These are phyloP conservation scores for Balaeniceps rex DNA, from an alignment of 2,113 vertebrate species.

Conservation along the genomic window DNA sequence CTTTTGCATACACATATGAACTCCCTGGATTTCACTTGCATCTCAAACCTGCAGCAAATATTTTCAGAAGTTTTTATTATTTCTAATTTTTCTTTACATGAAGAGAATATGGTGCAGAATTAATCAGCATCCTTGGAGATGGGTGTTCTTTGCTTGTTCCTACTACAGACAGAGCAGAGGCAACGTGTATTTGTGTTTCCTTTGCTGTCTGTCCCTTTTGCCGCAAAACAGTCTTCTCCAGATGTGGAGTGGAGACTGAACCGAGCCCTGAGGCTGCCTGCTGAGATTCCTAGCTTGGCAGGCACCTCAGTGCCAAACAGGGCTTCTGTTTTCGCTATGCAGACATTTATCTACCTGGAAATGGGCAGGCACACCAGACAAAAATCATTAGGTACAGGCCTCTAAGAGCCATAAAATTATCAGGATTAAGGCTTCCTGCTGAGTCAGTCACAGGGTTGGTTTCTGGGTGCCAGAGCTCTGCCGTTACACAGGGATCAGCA, in stretches of 20 bases:
- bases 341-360: conserved; percentile 35
- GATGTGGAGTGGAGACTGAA: background rate
- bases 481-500: background rate
- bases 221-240: background rate
- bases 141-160: background rate
- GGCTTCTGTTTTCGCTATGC: background rate
- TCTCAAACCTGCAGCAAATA: background rate
- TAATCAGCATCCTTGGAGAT: background rate
- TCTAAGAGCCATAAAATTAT: background rate
- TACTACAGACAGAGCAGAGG: background rate
- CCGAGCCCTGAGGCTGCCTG: background rate
- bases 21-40: background rate
- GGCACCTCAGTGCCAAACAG: background rate
- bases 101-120: background rate
- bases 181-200: background rate
- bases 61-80: background rate
- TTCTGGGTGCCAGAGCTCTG: background rate
- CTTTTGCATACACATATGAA: background rate
- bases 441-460: background rate
- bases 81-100: background rate
- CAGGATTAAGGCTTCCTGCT: conserved; percentile 7
- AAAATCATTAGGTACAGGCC: background rate
- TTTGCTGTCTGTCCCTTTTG: background rate
- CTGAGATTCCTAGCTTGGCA: background rate
- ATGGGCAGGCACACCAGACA: background rate